These are phyloP conservation scores for Tachina grossa DNA, from an alignment of 2,888 invertebrate species.

Conservation along the genomic window DNA sequence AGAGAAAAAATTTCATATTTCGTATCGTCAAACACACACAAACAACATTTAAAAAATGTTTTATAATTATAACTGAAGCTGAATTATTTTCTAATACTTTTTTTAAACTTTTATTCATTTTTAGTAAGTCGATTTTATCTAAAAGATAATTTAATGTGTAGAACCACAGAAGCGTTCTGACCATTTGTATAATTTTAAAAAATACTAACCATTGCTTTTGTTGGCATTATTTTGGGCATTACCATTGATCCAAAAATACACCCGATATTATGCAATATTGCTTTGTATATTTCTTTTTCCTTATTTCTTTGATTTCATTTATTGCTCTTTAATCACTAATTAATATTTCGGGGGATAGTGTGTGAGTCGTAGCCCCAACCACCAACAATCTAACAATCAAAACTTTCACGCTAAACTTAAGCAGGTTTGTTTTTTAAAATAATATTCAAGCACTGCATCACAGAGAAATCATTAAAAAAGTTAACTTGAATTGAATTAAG, in stretches of 20 bases:
- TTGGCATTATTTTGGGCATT: too few relatives aligned
- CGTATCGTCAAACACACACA: too few relatives aligned
- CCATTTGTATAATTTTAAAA: too few relatives aligned
- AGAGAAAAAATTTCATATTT: too few relatives aligned
- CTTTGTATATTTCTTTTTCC: conserved; percentile 9
- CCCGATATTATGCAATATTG: conserved; percentile 48
- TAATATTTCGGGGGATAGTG: neutral
- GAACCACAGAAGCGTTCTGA: too few relatives aligned
- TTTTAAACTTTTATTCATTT: too few relatives aligned
- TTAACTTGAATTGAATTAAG: neutral
- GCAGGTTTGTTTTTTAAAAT: neutral
- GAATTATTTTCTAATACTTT: too few relatives aligned
- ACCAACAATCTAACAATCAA: neutral
- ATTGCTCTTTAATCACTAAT: conserved; percentile 9
- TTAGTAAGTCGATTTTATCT: too few relatives aligned
- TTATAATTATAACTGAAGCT: too few relatives aligned
- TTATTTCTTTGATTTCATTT: conserved; percentile 5
- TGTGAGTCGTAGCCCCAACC: neutral
- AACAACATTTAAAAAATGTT: too few relatives aligned
- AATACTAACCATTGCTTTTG: too few relatives aligned
- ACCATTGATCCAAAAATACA: neutral
- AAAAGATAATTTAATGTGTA: too few relatives aligned
- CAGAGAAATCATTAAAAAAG: neutral
- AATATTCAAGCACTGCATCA: neutral
- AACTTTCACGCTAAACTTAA: neutral